A percentile compares a stretch with the other conserved stretches of the same genome.
Conservation (phyloP, 2,888 invertebrate genomes). For the Coenonympha glycerion region DNA sequence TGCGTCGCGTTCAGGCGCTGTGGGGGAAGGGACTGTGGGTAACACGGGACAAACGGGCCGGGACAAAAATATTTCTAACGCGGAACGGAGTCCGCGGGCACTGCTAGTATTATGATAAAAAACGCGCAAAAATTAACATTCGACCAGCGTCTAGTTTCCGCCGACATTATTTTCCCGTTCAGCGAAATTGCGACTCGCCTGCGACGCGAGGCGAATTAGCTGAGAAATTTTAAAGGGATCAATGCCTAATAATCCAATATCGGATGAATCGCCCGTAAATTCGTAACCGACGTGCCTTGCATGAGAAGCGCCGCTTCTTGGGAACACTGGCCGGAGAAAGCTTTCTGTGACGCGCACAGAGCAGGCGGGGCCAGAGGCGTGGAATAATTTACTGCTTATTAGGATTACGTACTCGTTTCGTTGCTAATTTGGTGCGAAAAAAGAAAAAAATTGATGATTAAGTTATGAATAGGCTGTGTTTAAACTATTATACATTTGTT, state of each 20-base stretch:
- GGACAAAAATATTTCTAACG: too few relatives aligned
- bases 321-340: conserved; percentile 38
- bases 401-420: background rate
- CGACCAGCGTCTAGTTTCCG: conserved; percentile 49
- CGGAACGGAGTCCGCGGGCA: too few relatives aligned
- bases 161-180: conserved; percentile 58
- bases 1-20: too few relatives aligned
- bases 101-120: conserved; percentile 10
- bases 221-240: conserved; percentile 61
- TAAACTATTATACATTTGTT: too few relatives aligned
- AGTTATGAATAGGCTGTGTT: too few relatives aligned
- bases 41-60: conserved; percentile 4
- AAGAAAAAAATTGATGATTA: background rate
- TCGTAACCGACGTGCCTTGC: conserved; percentile 60
- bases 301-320: conserved; percentile 35
- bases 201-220: conserved; percentile 39
- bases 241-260: conserved; percentile 73
- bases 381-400: conserved; percentile 6
- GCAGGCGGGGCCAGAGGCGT: conserved; percentile 6
- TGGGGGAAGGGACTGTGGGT: too few relatives aligned
- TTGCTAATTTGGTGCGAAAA: background rate
- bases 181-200: conserved; percentile 52
- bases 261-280: conserved; percentile 73
- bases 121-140: conserved; percentile 34
- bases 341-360: conserved; percentile 34